Evolutionary conservation across 2,888 invertebrate species (phyloP), one percentile per base, ranked within the genome.

Genomic region (Leucozona laternaria): DNA sequence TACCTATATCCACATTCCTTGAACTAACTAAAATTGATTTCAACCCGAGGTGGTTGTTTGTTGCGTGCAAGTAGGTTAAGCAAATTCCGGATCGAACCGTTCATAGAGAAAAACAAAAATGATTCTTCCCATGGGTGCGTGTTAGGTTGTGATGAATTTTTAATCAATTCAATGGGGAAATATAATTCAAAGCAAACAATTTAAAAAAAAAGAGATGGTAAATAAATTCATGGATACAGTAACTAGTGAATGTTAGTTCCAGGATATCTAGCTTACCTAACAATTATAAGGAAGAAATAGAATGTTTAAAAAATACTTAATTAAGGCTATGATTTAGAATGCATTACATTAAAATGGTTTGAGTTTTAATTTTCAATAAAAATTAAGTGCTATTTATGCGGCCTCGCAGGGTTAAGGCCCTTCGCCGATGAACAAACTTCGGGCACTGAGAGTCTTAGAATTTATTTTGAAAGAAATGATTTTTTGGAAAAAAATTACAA

Each of bases 51-150:
- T 48, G 50, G 40, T 40, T 53, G 50, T 37, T 34, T 68, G 34
- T 68, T 68, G 68, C 37, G 68, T 68, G 68, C 37, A 37, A 22
- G 31, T 48, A 6, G 34, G 53, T 37, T 34, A 15, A 15, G 15
- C 66, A 50, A 22, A 37, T 50, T 37, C 10, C 50, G 15, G 17
- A 37, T 53, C n/a, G 0, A 53, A 25, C 10, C 13, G 7, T 66
- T 48, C 4, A 22, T 31, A n/a, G 53, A 8, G 13, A 22, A 31
- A 17, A 58, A 10, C n/a, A 58, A 28, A 15, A 66, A 66, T 8
- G 7, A 3, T 25, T 31, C 15, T 66, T 48, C 48, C 37, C 53
- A 68, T 31, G 68, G 53, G 34, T 68, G 22, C 25, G 37, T 37
- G 68, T 48, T 37, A 13, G 20, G 37, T 37, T 50, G 31, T 31